Evolutionary conservation across 2,888 invertebrate genomes (phyloP).

Genomic region (Spisula solida): DNA sequence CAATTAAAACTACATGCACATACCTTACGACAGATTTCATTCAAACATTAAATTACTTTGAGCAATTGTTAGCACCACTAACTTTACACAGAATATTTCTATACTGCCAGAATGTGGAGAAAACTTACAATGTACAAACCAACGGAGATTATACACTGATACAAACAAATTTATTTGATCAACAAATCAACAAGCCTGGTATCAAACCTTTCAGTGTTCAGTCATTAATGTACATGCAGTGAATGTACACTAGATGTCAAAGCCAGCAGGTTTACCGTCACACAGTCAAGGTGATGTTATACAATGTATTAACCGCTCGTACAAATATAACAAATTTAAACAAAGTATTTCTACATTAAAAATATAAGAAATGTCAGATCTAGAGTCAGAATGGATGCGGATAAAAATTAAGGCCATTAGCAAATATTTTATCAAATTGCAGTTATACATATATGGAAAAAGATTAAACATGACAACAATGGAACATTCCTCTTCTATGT

Average conservation of each 20-base stretch:
- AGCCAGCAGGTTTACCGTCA: not conserved
- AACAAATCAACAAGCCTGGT: not conserved
- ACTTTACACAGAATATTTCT: slow-evolving; percentile 30
- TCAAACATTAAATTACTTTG: slow-evolving; percentile 14
- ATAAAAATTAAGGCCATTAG: not conserved
- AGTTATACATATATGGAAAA: not conserved
- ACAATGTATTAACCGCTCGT: not conserved
- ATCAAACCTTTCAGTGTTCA: not conserved
- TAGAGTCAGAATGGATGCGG: not conserved
- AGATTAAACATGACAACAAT: not conserved
- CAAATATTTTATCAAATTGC: not conserved
- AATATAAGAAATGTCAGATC: not conserved
- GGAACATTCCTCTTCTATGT: not conserved
- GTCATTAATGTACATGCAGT: not conserved
- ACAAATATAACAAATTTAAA: not conserved
- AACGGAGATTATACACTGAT: not conserved
- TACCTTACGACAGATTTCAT: not conserved
- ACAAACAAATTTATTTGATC: not conserved
- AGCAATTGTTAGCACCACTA: slow-evolving; percentile 36
- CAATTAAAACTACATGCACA: not conserved
- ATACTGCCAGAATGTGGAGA: not conserved
- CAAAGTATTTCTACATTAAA: not conserved
- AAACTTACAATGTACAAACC: not conserved
- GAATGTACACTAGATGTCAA: not conserved
- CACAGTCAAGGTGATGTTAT: not conserved